Base-by-base conservation (phyloP, 2,113 vertebrate genomes). In the Caretta caretta region DNA sequence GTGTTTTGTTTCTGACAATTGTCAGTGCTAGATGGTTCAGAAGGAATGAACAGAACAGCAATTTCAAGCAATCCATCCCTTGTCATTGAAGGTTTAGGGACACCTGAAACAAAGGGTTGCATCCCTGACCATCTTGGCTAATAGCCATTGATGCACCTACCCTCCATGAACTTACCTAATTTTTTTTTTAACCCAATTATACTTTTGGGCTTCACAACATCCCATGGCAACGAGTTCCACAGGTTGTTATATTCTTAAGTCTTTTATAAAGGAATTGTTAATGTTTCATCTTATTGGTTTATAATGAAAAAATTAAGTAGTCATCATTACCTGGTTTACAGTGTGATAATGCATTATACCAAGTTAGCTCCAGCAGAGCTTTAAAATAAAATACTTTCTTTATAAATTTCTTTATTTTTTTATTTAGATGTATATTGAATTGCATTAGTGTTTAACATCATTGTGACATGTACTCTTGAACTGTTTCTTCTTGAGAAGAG, bases 401-500 rank as follows among this genome's bases (percentile, higher is more conserved):
- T 81, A 25, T 59, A 17, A 3, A 29, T 80, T 93, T 56, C 12
- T 65, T 65, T 10, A 50, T 78, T 53, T 31, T 31, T 59, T 69
- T 35, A 13, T 83, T 80, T 79, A 83, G 62, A 86, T 96, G 89
- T 90, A 50, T 53, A 83, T 35, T 90, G 59, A 93, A 91, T 83
- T 51, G 14, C 49, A 49, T 92, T 49, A 79, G 59, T 90, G 92
- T 48, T 96, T 86, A 94, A 81, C 42, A 54, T 90, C 83, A 54
- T 72, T 76, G 6, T 86, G 83, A 20, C 80, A 2, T 79, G 78
- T 90, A 22, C 31, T 16, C 13, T n/a, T 76, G 54, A 22, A 46
- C 79, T 83, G 69, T n/a, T 53, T 29, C 11, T 53, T 91, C 84
- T n/a, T 51, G 87, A 93, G 76, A 35, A 72, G 25, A 14, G 10